phyloP scores from a whole-genome alignment of 37 sponge, comb jelly and placozoan species.

The Haliclona indistincta region DNA sequence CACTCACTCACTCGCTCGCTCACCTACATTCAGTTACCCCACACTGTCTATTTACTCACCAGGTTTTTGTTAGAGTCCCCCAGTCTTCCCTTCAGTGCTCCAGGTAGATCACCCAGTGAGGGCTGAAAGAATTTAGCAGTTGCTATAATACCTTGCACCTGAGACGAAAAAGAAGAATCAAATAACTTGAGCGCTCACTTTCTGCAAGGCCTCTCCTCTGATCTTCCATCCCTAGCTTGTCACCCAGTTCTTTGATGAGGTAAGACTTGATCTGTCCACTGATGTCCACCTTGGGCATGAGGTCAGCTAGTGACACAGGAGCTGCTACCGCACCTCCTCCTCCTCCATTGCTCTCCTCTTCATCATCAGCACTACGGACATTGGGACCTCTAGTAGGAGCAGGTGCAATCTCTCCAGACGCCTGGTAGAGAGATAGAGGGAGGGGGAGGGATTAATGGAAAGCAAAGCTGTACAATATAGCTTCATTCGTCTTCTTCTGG shows the following conservation, averaged over 20 bases:
- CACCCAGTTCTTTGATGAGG: constrained; percentile 73
- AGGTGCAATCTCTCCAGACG: constrained; percentile 57
- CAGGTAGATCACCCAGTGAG: constrained; percentile 78
- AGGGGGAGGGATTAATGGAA: too few species aligned
- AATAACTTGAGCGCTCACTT: too few species aligned
- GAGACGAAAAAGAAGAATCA: too few species aligned
- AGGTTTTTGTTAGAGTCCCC: constrained; percentile 90
- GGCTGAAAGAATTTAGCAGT: constrained; percentile 85
- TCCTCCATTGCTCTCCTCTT: constrained; percentile 30
- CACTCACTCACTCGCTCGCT: too few species aligned
- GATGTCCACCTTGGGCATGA: constrained; percentile 86
- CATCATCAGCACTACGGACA: constrained; percentile 20
- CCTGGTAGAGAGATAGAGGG: too few species aligned
- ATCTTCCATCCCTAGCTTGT: constrained; percentile 90
- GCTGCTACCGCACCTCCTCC: constrained; percentile 18
- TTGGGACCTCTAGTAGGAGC: constrained; percentile 73
- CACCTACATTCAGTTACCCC: too few species aligned
- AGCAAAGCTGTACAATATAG: too few species aligned
- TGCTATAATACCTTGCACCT: constrained; percentile 60
- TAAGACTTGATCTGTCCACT: constrained; percentile 71
- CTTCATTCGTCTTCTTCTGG: too few species aligned
- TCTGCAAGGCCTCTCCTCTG: constrained; percentile 73
- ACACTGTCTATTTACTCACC: too few species aligned
- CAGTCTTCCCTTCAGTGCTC: constrained; percentile 80
- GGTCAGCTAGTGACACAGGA: constrained; percentile 65